Conservation (phyloP, 2,888 invertebrate genomes). For the Himalopsyche anomala region DNA sequence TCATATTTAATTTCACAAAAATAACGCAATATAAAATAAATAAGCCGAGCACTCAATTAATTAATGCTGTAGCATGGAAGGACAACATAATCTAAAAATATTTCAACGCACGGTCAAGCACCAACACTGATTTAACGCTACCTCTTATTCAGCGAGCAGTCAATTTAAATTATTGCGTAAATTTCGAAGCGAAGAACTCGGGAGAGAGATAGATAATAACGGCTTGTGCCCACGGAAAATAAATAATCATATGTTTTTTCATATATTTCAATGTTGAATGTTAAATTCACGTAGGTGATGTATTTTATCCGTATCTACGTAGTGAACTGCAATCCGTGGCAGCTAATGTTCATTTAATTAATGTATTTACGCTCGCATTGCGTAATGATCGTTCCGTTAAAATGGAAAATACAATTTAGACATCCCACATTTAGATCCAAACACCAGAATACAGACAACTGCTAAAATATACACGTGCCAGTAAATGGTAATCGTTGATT, state of each 20-base stretch:
- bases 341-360: constrained; percentile 10
- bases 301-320: not conserved
- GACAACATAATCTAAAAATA: not conserved
- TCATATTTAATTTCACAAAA: too few species aligned
- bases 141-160: not conserved
- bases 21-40: too few species aligned
- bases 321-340: not conserved
- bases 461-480: too few species aligned
- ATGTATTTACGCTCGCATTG: constrained; percentile 4
- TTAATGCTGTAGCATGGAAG: too few species aligned
- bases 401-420: constrained; percentile 5
- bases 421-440: not conserved
- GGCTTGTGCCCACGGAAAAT: not conserved
- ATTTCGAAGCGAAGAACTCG: not conserved
- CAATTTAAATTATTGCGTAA: not conserved
- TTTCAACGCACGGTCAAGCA: constrained; percentile 23
- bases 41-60: too few species aligned
- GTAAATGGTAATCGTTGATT: too few species aligned
- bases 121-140: not conserved
- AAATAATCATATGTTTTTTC: constrained; percentile 19
- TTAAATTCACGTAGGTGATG: constrained; percentile 16
- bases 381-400: constrained; percentile 5
- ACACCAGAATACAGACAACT: not conserved
- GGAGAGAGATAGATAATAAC: not conserved
- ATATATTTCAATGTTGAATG: constrained; percentile 27